Percentiles rank a stretch among this genome's conserved stretches.
Conservation (phyloP, 1,140 invertebrate genomes). For the Brachionus manjavacas region DNA sequence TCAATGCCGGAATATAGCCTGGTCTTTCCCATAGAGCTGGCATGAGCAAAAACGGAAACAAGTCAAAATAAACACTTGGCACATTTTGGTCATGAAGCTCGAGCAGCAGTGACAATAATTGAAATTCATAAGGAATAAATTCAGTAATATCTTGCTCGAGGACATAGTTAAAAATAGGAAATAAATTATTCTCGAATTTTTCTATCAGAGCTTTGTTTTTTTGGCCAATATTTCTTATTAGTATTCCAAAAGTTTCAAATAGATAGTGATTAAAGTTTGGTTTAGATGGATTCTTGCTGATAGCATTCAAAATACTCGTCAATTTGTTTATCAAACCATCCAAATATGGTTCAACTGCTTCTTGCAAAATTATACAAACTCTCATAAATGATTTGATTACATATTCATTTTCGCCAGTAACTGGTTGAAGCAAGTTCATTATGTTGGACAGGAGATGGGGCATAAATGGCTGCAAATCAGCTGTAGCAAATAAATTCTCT, state of each 20-base stretch:
- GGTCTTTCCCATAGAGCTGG: conserved; percentile 84
- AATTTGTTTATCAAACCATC: conserved; percentile 73
- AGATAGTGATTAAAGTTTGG: conserved; percentile 96
- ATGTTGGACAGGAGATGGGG: conserved; percentile 27
- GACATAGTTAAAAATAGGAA: conserved; percentile 86
- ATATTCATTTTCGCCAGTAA: conserved; percentile 78
- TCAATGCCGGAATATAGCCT: conserved; percentile 84
- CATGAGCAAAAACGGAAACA: conserved; percentile 79
- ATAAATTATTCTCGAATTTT: conserved; percentile 83
- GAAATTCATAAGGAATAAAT: conserved; percentile 94
- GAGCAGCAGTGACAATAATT: conserved; percentile 84
- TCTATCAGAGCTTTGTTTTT: conserved; percentile 70
- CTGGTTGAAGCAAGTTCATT: conserved; percentile 23
- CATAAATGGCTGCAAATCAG: conserved; percentile 37
- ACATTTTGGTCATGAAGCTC: conserved; percentile 68
- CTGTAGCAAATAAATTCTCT: conserved; percentile 47
- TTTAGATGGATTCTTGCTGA: conserved; percentile 87
- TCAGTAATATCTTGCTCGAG: conserved; percentile 87
- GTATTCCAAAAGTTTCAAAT: conserved; percentile 84
- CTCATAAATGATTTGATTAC: conserved; percentile 86
- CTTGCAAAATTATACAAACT: conserved; percentile 74
- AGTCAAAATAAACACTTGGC: conserved; percentile 75
- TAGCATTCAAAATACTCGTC: conserved; percentile 72
- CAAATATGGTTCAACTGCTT: conserved; percentile 73
- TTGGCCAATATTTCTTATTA: conserved; percentile 78